phyloP scores from a whole-genome alignment of 2,888 invertebrate genomes.

The Siphonodentalium dalli region DNA sequence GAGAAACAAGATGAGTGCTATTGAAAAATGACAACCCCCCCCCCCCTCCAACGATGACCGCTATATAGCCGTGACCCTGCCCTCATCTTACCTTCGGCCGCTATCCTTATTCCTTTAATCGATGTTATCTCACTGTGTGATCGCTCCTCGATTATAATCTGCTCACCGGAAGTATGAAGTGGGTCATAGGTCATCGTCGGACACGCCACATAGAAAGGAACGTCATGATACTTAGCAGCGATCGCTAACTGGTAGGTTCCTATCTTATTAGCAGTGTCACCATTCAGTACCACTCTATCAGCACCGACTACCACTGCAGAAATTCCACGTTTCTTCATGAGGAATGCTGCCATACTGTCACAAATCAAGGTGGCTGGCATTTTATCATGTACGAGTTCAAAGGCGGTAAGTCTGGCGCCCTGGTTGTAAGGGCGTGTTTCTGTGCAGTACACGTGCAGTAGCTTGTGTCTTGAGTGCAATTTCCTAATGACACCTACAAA shows the following conservation, averaged over 20 bases:
- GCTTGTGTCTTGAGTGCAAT: conserved; percentile 71
- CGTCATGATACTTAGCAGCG: conserved; percentile 84
- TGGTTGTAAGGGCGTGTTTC: conserved; percentile 99
- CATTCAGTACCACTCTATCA: conserved; percentile 93
- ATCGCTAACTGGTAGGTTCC: conserved; percentile 84
- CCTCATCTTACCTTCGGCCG: conserved; percentile 77
- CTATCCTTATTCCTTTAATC: conserved; percentile 84
- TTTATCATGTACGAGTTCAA: conserved; percentile 81
- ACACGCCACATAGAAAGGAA: conserved; percentile 95
- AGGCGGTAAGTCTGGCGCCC: conserved; percentile 86
- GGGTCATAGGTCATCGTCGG: conserved; percentile 90
- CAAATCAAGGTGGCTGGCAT: conserved; percentile 92
- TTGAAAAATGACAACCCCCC: too few relatives aligned
- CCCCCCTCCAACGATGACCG: too few relatives aligned
- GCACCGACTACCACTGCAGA: conserved; percentile 97
- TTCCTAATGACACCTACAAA: conserved; percentile 80
- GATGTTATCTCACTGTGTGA: conserved; percentile 91
- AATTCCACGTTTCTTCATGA: conserved; percentile 84
- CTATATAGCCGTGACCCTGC: too few relatives aligned
- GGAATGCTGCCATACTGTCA: conserved; percentile 92
- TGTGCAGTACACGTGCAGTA: conserved; percentile 91
- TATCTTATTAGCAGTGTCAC: conserved; percentile 99
- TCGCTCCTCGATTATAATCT: conserved; percentile 92
- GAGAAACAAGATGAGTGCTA: too few relatives aligned
- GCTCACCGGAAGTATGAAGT: conserved; percentile 78